A percentile compares a stretch with the other conserved stretches of the same genome.
Conservation (phyloP, 2,888 invertebrate genomes). For the Epistrophe grossulariae region DNA sequence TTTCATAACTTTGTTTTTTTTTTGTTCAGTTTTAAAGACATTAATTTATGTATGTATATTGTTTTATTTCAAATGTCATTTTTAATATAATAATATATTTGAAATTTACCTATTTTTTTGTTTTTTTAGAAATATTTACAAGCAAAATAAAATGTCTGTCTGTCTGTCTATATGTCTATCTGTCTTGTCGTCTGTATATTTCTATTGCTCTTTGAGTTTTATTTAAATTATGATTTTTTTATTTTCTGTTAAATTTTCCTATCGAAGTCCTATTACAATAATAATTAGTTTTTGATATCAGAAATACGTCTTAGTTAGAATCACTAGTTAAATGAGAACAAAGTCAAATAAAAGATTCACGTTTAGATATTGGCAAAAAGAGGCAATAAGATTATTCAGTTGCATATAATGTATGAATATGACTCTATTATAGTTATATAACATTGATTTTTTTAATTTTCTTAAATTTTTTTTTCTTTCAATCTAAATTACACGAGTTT, state of each 20-base stretch:
- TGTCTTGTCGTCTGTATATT: conserved; percentile 61
- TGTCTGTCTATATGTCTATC: conserved; percentile 45
- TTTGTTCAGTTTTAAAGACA: conserved; percentile 74
- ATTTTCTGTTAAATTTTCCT: conserved; percentile 50
- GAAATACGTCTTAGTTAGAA: conserved; percentile 59
- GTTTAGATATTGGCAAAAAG: conserved; percentile 75
- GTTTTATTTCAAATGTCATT: conserved; percentile 15
- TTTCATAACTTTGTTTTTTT: conserved; percentile 57
- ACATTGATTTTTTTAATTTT: conserved; percentile 64
- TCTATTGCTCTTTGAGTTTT: conserved; percentile 57
- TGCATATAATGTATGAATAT: conserved; percentile 71
- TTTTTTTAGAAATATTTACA: conserved; percentile 66
- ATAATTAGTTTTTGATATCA: conserved; percentile 51
- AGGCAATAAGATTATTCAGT: conserved; percentile 74
- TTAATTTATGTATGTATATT: neutral
- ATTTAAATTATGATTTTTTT: conserved; percentile 75
- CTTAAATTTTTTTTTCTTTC: conserved; percentile 29
- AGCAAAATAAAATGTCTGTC: conserved; percentile 58
- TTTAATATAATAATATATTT: conserved; percentile 29
- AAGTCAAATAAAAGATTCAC: conserved; percentile 51
- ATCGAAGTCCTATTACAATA: conserved; percentile 38
- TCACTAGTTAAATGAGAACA: conserved; percentile 63
- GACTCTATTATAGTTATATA: conserved; percentile 70
- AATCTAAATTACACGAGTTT: conserved; percentile 71
- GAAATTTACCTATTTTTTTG: conserved; percentile 42